phyloP scores from a whole-genome alignment of 2,888 invertebrate genomes.

The Blastobasis adustella region DNA sequence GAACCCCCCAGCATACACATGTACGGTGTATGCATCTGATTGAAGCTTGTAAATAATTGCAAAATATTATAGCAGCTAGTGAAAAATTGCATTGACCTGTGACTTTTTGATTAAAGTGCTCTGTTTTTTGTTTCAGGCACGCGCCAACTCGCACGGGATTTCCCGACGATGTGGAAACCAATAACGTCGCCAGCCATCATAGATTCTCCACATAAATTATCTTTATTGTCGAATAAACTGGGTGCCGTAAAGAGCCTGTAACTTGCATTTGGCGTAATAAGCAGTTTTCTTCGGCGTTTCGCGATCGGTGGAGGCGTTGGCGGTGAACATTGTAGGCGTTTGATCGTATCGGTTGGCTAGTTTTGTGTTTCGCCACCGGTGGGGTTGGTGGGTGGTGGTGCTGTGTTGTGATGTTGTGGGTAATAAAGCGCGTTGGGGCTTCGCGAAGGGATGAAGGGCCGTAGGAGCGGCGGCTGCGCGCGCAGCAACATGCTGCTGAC shows the following conservation, averaged over 20 bases:
- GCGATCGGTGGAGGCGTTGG: background rate
- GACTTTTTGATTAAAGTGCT: too few relatives aligned
- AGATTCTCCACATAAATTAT: slow-evolving; percentile 16
- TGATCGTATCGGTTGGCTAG: background rate
- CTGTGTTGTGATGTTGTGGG: slow-evolving; percentile 55
- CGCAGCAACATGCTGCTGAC: slow-evolving; percentile 60
- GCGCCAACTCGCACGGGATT: background rate
- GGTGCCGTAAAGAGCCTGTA: slow-evolving; percentile 29
- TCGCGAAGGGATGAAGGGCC: slow-evolving; percentile 51
- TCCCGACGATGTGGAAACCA: slow-evolving; percentile 2
- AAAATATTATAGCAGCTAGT: too few relatives aligned
- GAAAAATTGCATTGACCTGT: too few relatives aligned
- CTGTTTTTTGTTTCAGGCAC: slow-evolving; percentile 18
- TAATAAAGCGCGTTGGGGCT: slow-evolving; percentile 46
- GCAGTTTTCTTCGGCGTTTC: slow-evolving; percentile 28
- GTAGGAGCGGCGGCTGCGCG: slow-evolving; percentile 48
- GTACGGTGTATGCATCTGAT: too few relatives aligned
- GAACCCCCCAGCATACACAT: too few relatives aligned
- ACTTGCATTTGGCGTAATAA: slow-evolving; percentile 30
- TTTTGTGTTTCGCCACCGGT: background rate
- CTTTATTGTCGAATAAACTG: slow-evolving; percentile 22
- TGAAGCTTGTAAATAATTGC: too few relatives aligned
- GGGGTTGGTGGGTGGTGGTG: slow-evolving; percentile 28
- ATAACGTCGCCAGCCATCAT: slow-evolving; percentile 2
- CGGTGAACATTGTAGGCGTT: background rate